phyloP scores from a whole-genome alignment of 2,797 vertebrate species.

The Acanthurus lineatus region DNA sequence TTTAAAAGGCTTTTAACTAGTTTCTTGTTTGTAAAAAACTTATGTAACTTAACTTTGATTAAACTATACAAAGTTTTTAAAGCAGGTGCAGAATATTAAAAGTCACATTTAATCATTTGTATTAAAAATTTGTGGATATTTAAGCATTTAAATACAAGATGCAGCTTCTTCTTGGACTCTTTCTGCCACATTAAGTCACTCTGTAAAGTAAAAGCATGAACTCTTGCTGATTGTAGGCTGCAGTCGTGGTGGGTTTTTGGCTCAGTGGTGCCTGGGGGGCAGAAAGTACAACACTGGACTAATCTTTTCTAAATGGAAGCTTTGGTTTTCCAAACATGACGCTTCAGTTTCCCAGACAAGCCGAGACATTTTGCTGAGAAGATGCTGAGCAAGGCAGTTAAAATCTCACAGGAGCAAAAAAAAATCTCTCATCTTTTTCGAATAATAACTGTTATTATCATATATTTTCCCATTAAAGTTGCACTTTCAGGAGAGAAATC shows the following conservation, averaged over 20 bases:
- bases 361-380: not conserved
- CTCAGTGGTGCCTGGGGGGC: no score
- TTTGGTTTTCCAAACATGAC: not conserved
- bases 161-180: not conserved
- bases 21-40: no score
- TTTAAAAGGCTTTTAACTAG: no score
- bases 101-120: not conserved
- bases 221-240: not conserved
- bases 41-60: no score
- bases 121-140: not conserved
- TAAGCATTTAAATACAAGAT: not conserved
- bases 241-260: no score
- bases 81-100: not conserved
- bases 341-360: conserved; percentile 1
- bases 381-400: not conserved
- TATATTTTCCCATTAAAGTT: not conserved
- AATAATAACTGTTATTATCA: no score
- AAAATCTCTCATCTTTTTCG: no score
- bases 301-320: not conserved
- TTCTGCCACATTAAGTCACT: no score
- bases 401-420: not conserved
- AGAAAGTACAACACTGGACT: not conserved
- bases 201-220: not conserved
- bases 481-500: not conserved
- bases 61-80: not conserved